A percentile compares a stretch with the other conserved stretches of the same genome.
These are phyloP conservation scores for Calyptomena viridis DNA, from an alignment of 2,113 vertebrate species.

Conservation along the genomic window DNA sequence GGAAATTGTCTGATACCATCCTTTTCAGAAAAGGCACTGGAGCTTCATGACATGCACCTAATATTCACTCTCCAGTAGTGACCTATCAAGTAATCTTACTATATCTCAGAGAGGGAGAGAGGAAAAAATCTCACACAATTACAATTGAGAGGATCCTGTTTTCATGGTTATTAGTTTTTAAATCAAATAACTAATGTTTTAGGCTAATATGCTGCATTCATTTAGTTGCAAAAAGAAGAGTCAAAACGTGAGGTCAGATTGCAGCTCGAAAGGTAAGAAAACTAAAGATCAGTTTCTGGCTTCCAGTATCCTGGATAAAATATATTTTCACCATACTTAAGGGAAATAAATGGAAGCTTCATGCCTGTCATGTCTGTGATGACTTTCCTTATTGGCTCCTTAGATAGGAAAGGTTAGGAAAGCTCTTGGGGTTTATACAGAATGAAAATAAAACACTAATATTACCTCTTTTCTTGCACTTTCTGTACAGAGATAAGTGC, in stretches of 20 bases:
- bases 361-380: neutral
- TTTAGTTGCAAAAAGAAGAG: neutral
- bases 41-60: neutral
- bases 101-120: neutral
- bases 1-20: neutral
- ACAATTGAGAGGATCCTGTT: neutral
- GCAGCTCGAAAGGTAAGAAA: neutral
- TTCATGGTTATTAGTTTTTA: neutral
- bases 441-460: neutral
- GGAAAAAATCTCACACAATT: fast-evolving
- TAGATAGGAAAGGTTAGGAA: neutral
- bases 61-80: neutral
- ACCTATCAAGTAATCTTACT: neutral
- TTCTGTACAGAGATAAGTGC: neutral
- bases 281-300: neutral
- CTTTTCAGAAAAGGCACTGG: neutral
- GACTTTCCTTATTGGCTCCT: neutral
- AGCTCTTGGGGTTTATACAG: neutral
- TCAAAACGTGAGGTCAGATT: neutral
- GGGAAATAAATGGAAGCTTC: neutral
- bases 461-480: neutral
- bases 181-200: neutral
- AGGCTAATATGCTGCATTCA: neutral
- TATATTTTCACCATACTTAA: neutral
- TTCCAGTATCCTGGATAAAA: neutral